phyloP scores from a whole-genome alignment of 2,888 invertebrate species.

The Willowsia nigromaculata region DNA sequence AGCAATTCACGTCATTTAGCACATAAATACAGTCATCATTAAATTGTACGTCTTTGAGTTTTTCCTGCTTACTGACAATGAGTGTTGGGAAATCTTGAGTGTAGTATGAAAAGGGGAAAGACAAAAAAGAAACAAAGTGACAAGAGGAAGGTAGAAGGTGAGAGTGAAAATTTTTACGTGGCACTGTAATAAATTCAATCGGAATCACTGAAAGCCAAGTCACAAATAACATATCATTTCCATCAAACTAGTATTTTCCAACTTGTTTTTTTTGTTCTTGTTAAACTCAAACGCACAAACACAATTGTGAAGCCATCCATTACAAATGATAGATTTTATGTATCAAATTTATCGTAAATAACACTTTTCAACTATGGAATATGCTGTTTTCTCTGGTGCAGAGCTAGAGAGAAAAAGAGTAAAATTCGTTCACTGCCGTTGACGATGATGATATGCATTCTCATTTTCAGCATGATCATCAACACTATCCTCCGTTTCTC shows the following conservation, averaged over 20 bases:
- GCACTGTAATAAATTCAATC: background rate
- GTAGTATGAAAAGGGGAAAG: slow-evolving; percentile 1
- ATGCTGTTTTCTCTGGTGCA: background rate
- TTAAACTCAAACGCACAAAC: background rate
- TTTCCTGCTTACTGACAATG: background rate
- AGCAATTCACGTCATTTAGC: background rate
- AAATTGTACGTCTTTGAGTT: background rate
- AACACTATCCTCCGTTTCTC: background rate
- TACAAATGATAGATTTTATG: slow-evolving; percentile 55
- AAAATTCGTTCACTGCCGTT: background rate
- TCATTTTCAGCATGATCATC: slow-evolving; percentile 8
- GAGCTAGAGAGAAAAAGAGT: background rate
- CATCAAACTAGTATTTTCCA: background rate
- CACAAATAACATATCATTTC: background rate
- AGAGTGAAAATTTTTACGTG: background rate
- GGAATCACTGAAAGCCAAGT: slow-evolving; percentile 24
- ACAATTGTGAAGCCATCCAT: slow-evolving; percentile 28
- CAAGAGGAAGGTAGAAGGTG: background rate
- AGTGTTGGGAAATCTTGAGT: background rate
- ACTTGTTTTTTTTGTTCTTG: background rate
- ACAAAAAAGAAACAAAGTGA: background rate
- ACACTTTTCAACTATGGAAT: slow-evolving; percentile 54
- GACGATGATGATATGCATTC: slow-evolving; percentile 13
- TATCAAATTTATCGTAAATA: slow-evolving; percentile 65
- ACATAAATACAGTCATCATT: background rate